A percentile compares a stretch with the other conserved stretches of the same genome.
Evolutionary conservation across 2,888 invertebrate genomes (phyloP).

Genomic region (Agriopis leucophaearia): DNA sequence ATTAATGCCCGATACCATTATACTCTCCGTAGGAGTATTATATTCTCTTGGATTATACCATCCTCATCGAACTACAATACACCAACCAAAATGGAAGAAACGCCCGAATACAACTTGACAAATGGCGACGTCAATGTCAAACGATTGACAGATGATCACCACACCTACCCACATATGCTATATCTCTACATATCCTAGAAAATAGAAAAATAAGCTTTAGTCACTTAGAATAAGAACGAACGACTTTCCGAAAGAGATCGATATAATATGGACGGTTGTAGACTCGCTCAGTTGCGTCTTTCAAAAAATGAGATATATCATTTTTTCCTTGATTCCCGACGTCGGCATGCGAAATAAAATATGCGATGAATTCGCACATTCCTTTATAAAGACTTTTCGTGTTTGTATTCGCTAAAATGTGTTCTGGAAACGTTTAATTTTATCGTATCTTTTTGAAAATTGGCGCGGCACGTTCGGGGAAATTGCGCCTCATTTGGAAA

Average conservation of each 20-base stretch:
- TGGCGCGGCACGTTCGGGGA: slow-evolving; percentile 8
- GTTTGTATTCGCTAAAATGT: slow-evolving; percentile 39
- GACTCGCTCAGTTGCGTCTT: slow-evolving; percentile 34
- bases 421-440: slow-evolving; percentile 41
- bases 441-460: slow-evolving; percentile 35
- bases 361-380: slow-evolving; percentile 49
- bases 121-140: slow-evolving; percentile 49
- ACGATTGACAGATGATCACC: slow-evolving; percentile 48
- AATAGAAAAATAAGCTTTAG: slow-evolving; percentile 15
- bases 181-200: slow-evolving; percentile 24
- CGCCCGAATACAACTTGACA: slow-evolving; percentile 51
- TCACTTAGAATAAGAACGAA: slow-evolving; percentile 15
- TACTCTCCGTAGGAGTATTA: no score
- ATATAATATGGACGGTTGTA: slow-evolving; percentile 28
- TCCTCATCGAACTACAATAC: slow-evolving; percentile 25
- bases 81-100: slow-evolving; percentile 43
- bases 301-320: slow-evolving; percentile 48
- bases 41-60: no score
- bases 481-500: slow-evolving; percentile 31
- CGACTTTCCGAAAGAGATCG: slow-evolving; percentile 17
- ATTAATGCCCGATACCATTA: no score
- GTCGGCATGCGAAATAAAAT: slow-evolving; percentile 45
- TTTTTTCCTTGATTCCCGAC: slow-evolving; percentile 48
- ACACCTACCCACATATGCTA: slow-evolving; percentile 35
- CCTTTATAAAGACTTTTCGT: slow-evolving; percentile 35